phyloP scores from a whole-genome alignment of 2,113 vertebrate genomes.

The Macaca nemestrina region DNA sequence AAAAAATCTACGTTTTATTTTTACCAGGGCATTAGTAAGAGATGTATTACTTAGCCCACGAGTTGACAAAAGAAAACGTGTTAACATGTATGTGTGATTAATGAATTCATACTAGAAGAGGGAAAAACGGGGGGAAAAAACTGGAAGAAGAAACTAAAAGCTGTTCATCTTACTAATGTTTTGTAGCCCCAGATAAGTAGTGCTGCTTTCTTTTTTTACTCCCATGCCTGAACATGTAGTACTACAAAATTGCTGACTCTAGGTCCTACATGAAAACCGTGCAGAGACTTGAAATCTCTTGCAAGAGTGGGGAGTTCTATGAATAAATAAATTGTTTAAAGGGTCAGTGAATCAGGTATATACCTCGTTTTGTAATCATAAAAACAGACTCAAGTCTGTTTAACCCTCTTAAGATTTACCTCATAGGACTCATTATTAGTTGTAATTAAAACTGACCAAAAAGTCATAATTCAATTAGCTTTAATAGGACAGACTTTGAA shows the following conservation, averaged over 20 bases:
- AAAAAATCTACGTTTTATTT: neutral
- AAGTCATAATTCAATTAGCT: conserved; percentile 81
- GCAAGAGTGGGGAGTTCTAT: neutral
- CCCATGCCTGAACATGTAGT: neutral
- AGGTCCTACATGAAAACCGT: conserved; percentile 53
- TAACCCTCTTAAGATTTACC: conserved; percentile 66
- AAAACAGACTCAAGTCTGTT: conserved; percentile 65
- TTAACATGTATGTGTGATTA: neutral
- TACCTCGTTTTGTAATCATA: conserved; percentile 47
- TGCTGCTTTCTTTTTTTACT: conserved; percentile 45
- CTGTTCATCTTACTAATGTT: conserved; percentile 51
- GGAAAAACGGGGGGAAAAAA: neutral
- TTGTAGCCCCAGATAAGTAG: neutral
- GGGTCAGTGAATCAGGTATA: neutral
- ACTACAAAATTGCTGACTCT: neutral
- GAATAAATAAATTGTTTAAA: conserved; percentile 45
- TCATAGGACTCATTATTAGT: conserved; percentile 67
- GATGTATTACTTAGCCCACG: neutral
- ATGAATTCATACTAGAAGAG: neutral
- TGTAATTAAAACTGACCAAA: conserved; percentile 80
- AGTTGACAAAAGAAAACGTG: conserved; percentile 32
- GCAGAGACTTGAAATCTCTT: neutral
- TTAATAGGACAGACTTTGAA: conserved; percentile 39
- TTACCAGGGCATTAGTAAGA: neutral
- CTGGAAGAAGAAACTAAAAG: conserved; percentile 22